Conservation (phyloP, 2,113 vertebrate species). For the Leucosticte australis region DNA sequence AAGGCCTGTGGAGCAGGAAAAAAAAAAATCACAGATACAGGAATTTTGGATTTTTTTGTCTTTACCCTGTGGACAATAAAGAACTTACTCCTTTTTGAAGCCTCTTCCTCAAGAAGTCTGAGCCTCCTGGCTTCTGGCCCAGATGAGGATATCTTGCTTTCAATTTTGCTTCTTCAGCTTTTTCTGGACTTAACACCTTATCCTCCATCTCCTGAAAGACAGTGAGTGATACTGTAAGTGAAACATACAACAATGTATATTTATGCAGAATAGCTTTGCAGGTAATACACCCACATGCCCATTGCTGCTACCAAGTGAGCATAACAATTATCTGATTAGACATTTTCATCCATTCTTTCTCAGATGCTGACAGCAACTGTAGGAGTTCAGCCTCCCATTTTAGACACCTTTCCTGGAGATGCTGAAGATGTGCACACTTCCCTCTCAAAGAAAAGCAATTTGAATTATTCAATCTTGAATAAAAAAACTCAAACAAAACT, state of each 20-base stretch:
- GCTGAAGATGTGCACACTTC: not conserved
- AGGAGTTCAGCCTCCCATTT: not conserved
- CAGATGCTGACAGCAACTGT: not conserved
- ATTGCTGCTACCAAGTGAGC: not conserved
- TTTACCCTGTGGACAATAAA: not conserved
- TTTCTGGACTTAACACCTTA: constrained; percentile 91
- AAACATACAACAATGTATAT: not conserved
- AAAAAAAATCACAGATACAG: not conserved
- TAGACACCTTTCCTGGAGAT: not conserved
- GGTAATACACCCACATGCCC: not conserved
- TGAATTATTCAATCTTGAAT: not conserved
- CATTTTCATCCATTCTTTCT: not conserved
- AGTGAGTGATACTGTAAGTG: not conserved
- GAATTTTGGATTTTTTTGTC: not conserved
- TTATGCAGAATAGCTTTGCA: not conserved
- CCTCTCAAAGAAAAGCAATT: not conserved
- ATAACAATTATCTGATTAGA: not conserved
- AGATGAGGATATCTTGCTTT: constrained; percentile 95
- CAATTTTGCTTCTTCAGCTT: constrained; percentile 94
- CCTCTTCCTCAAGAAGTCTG: constrained; percentile 94
- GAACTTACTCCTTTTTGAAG: constrained; percentile 94
- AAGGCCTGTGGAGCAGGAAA: not conserved
- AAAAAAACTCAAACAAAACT: not conserved
- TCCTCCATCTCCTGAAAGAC: constrained; percentile 88
- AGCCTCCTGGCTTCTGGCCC: constrained; percentile 93